A percentile compares a stretch with the other conserved stretches of the same genome.
Conservation (phyloP, 2,888 invertebrate species). For the Agrilus cyanescens region DNA sequence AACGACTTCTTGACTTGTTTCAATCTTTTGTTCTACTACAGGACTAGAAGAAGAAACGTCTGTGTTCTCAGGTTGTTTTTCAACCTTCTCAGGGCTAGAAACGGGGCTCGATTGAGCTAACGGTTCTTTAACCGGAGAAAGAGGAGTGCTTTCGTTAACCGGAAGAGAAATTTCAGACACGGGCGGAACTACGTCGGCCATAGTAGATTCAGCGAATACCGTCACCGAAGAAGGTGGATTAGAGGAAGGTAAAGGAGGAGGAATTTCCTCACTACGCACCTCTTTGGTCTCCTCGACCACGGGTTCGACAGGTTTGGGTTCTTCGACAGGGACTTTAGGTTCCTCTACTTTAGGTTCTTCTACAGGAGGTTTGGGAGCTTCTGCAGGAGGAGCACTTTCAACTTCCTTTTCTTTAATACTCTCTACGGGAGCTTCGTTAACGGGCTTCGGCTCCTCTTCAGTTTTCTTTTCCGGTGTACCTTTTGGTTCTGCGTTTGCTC, state of each 20-base stretch:
- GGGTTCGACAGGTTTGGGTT: slow-evolving; percentile 18
- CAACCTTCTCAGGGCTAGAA: slow-evolving; percentile 6
- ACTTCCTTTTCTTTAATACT: slow-evolving; percentile 12
- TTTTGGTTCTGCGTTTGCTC: slow-evolving; percentile 15
- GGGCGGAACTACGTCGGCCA: slow-evolving; percentile 39
- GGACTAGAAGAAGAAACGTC: background rate
- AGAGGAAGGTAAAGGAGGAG: slow-evolving; percentile 62
- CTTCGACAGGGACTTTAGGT: slow-evolving; percentile 12
- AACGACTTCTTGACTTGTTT: too few species aligned
- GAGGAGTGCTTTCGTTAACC: slow-evolving; percentile 7
- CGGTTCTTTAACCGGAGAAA: slow-evolving; percentile 8
- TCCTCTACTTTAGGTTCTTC: slow-evolving; percentile 12
- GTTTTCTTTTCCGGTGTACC: slow-evolving; percentile 16
- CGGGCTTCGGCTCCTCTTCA: slow-evolving; percentile 17
- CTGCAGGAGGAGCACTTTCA: slow-evolving; percentile 12
- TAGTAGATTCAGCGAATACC: slow-evolving; percentile 58
- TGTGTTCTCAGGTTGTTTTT: background rate
- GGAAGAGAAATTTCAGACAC: slow-evolving; percentile 9
- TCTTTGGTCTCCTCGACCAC: slow-evolving; percentile 30
- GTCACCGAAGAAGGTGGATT: slow-evolving; percentile 66
- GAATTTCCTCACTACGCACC: slow-evolving; percentile 53
- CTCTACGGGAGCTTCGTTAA: slow-evolving; percentile 13
- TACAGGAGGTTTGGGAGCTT: slow-evolving; percentile 7
- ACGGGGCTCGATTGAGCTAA: slow-evolving; percentile 4
- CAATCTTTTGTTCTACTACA: background rate